A percentile compares a stretch with the other conserved stretches of the same genome.
Evolutionary conservation across 2,113 vertebrate species (phyloP).

Genomic region (Toxotes jaculatrix): DNA sequence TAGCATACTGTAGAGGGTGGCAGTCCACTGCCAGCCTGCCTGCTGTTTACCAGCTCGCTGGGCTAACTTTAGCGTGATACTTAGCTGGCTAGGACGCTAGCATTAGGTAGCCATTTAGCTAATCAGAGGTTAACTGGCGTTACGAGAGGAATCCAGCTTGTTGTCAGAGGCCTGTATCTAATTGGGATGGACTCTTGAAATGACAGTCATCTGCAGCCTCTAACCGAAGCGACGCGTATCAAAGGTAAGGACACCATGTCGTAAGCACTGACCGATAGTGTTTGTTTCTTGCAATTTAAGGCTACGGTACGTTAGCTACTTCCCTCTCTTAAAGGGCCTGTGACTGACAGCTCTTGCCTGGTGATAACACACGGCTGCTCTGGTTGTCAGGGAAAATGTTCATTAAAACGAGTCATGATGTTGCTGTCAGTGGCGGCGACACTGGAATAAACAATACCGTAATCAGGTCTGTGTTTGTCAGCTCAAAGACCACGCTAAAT

Average conservation of each 20-base stretch:
- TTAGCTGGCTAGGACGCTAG: constrained; percentile 52
- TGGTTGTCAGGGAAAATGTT: constrained; percentile 39
- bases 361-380: constrained; percentile 43
- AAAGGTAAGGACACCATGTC: constrained; percentile 59
- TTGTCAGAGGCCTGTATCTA: constrained; percentile 31
- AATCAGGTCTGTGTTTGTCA: neutral
- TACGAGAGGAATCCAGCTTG: constrained; percentile 33
- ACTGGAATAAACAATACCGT: neutral
- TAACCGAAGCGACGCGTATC: constrained; percentile 31
- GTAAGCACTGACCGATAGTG: neutral
- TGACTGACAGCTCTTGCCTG: constrained; percentile 60
- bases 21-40: constrained; percentile 52
- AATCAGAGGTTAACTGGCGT: constrained; percentile 66
- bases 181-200: constrained; percentile 49
- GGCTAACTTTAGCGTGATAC: constrained; percentile 59
- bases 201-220: constrained; percentile 51
- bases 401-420: neutral
- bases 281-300: constrained; percentile 39
- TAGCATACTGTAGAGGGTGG: constrained; percentile 34
- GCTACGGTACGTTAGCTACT: constrained; percentile 51
- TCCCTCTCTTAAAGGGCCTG: constrained; percentile 61
- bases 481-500: neutral
- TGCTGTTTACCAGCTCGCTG: constrained; percentile 32
- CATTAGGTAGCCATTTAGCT: constrained; percentile 67
- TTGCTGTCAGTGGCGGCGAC: neutral